Evolutionary conservation across 2,888 invertebrate genomes (phyloP).

Genomic region (Bombylius major): DNA sequence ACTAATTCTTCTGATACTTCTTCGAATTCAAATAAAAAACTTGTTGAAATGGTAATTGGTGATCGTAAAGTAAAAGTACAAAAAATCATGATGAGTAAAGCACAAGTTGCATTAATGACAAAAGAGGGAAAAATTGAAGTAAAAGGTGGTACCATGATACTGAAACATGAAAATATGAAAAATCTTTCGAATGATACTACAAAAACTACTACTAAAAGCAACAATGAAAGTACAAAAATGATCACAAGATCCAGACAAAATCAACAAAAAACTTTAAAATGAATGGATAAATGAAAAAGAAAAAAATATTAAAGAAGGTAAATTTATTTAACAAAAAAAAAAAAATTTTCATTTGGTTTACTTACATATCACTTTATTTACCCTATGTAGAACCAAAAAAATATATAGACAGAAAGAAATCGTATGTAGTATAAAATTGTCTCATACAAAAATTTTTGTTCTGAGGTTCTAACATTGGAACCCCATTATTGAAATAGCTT

Average conservation of each 20-base stretch:
- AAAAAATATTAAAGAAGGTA: no score
- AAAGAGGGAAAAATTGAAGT: conserved; percentile 51
- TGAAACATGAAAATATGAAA: conserved; percentile 12
- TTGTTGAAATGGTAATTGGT: conserved; percentile 43
- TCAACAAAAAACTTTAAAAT: not conserved
- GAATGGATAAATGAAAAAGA: no score
- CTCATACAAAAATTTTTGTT: no score
- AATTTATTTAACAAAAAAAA: no score
- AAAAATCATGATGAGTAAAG: conserved; percentile 53
- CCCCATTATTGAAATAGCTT: no score
- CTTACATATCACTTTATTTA: no score
- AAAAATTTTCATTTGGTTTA: no score
- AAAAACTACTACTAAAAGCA: not conserved
- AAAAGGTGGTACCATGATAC: conserved; percentile 37
- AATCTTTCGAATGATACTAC: conserved; percentile 3
- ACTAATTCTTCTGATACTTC: not conserved
- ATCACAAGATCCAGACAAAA: not conserved
- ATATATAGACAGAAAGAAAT: no score
- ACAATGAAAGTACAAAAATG: not conserved
- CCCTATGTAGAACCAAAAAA: no score
- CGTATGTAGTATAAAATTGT: no score
- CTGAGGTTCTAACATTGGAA: no score
- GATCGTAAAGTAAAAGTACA: conserved; percentile 51
- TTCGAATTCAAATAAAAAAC: conserved; percentile 8
- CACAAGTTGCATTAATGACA: conserved; percentile 52